A percentile compares a stretch with the other conserved stretches of the same genome.
Evolutionary conservation across 2,113 vertebrate species (phyloP).

Genomic region (Strix uralensis): DNA sequence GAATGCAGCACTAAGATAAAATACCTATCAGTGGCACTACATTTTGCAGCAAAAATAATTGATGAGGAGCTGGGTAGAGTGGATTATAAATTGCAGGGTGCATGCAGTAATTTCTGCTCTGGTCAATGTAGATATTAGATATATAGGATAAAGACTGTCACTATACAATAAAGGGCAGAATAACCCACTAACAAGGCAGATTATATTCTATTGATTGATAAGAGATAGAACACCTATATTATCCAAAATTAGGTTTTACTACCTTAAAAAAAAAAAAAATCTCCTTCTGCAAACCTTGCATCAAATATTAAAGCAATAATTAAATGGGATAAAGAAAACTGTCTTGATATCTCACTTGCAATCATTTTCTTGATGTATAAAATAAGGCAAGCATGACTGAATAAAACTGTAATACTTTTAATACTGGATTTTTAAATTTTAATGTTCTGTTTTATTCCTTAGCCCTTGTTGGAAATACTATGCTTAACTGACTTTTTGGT

Average conservation of each 20-base stretch:
- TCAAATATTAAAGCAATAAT: slow-evolving; percentile 36
- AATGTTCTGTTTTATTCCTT: background rate
- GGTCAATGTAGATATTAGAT: slow-evolving; percentile 11
- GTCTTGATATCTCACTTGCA: background rate
- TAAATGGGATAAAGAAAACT: slow-evolving; percentile 10
- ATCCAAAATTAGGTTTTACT: background rate
- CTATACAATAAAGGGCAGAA: background rate
- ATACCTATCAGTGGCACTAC: slow-evolving; percentile 37
- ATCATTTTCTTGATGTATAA: background rate
- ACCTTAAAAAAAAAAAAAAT: background rate
- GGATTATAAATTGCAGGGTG: slow-evolving; percentile 49
- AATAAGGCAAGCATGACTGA: background rate
- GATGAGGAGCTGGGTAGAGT: slow-evolving; percentile 44
- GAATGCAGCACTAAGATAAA: slow-evolving; percentile 68
- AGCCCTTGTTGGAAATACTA: background rate
- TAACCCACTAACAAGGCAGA: background rate
- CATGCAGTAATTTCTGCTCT: slow-evolving; percentile 20
- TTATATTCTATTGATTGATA: slow-evolving; percentile 26
- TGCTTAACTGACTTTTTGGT: background rate
- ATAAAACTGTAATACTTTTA: background rate
- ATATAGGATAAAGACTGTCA: background rate
- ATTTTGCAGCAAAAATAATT: slow-evolving; percentile 56
- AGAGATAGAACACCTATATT: background rate
- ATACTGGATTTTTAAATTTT: background rate
- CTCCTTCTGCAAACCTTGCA: background rate